Base-by-base conservation (phyloP, 2,888 invertebrate species). In the Argyresthia goedartella region DNA sequence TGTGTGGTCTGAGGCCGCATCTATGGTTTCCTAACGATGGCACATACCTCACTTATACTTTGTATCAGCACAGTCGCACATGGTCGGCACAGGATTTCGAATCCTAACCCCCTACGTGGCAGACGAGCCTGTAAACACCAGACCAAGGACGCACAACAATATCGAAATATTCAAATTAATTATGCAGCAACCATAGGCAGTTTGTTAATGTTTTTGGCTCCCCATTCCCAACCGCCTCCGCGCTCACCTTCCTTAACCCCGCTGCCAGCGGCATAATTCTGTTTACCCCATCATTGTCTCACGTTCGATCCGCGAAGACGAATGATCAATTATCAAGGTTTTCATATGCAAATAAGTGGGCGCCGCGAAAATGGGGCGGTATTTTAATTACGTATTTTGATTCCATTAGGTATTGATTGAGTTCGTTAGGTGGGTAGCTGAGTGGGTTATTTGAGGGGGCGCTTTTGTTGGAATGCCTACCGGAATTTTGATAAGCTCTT, bases 291-390 rank as follows among this genome's bases (percentile, higher is more conserved):
- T 45, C 46, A 25, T 25, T 25, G 25, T 25, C 25, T 25, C 25
- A 25, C 6, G 43, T 51, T 54, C 54, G 54, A 54, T 54, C 45
- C 45, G 14, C 36, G 36, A 46, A 49, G 46, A 52, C 41, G 61
- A 63, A 70, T 73, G 81, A 81, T 81, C 81, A 76, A 81, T 82
- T 78, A 81, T 73, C 75, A 67, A 73, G 76, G 80, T 84, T 84
- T 82, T 82, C 81, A 81, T 77, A 84, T 82, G 82, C 80, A 81
- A 84, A 84, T 82, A 67, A 69, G 71, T 62, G 67, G 79, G 80
- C 76, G 25, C 25, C 25, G 25, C 25, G 25, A 25, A 25, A 25
- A 74, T n/a, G 42, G 50, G 42, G 25, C n/a, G 79, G 74, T 68
- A 73, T 81, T 79, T 80, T 81, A 81, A 84, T 84, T 80, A 76